These are phyloP conservation scores for Metopolophium dirhodum DNA, from an alignment of 1,140 invertebrate species.

Conservation along the genomic window DNA sequence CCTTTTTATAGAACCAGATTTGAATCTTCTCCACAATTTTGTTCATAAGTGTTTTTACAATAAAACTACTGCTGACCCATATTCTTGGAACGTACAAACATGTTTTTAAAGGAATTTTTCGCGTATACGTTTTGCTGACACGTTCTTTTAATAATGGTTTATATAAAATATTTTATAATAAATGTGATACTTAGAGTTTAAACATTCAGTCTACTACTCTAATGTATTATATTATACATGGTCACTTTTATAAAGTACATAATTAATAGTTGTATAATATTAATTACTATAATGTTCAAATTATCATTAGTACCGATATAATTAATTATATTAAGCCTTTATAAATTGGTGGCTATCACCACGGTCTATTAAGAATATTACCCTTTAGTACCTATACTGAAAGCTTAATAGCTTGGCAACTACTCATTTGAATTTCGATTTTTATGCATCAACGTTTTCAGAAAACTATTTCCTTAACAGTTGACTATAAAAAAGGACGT, in stretches of 20 bases:
- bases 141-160: not conserved
- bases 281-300: not conserved
- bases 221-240: not conserved
- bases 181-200: not conserved
- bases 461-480: too few species aligned
- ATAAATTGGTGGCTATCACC: too few species aligned
- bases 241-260: not conserved
- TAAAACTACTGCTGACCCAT: too few species aligned
- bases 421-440: not conserved
- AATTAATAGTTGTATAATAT: not conserved
- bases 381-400: not conserved
- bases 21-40: too few species aligned
- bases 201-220: not conserved
- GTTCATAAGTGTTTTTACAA: too few species aligned
- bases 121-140: too few species aligned
- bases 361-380: too few species aligned
- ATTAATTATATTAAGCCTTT: too few species aligned
- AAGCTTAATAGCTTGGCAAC: not conserved
- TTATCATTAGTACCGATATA: not conserved
- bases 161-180: not conserved
- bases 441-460: too few species aligned
- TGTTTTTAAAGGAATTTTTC: too few species aligned
- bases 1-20: too few species aligned
- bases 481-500: not conserved
- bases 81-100: too few species aligned